phyloP scores from a whole-genome alignment of 2,797 vertebrate genomes.

The Urocyon cinereoargenteus region DNA sequence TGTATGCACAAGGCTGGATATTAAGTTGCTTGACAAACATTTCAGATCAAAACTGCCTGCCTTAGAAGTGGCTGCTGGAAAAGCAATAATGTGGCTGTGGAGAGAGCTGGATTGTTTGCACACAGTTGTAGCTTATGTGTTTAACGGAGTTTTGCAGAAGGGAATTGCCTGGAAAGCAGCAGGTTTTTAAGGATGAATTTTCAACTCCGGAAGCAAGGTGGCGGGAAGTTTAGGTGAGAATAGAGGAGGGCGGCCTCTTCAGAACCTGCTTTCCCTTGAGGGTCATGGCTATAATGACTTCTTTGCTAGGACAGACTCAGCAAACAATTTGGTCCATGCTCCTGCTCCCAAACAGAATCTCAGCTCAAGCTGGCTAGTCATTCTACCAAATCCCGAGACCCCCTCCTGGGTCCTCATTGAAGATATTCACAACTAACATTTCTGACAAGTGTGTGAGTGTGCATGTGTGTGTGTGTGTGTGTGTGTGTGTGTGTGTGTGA shows the following conservation, averaged over 20 bases:
- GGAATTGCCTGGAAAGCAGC: constrained; percentile 61
- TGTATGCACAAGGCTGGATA: constrained; percentile 79
- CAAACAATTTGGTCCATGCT: not conserved
- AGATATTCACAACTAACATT: not conserved
- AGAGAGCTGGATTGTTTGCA: not conserved
- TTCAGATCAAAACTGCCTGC: constrained; percentile 80
- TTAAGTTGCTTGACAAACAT: constrained; percentile 85
- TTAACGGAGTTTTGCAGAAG: constrained; percentile 49
- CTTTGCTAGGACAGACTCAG: not conserved
- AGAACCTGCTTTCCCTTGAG: not conserved
- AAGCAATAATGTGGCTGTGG: constrained; percentile 20
- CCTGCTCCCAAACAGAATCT: not conserved
- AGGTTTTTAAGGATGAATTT: constrained; percentile 57
- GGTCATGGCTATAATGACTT: not conserved
- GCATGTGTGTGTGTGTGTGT: not conserved
- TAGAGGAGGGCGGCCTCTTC: not conserved
- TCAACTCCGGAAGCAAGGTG: not conserved
- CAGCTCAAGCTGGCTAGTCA: not conserved
- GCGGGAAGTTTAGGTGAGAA: not conserved
- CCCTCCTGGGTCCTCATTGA: not conserved
- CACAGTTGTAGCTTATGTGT: not conserved
- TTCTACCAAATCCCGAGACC: not conserved
- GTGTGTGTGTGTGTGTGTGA: too few species aligned
- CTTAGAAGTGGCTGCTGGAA: constrained; percentile 78
- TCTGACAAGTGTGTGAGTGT: not conserved